Base-by-base conservation (phyloP, 2,888 invertebrate genomes). In the Sthenelais limicola region DNA sequence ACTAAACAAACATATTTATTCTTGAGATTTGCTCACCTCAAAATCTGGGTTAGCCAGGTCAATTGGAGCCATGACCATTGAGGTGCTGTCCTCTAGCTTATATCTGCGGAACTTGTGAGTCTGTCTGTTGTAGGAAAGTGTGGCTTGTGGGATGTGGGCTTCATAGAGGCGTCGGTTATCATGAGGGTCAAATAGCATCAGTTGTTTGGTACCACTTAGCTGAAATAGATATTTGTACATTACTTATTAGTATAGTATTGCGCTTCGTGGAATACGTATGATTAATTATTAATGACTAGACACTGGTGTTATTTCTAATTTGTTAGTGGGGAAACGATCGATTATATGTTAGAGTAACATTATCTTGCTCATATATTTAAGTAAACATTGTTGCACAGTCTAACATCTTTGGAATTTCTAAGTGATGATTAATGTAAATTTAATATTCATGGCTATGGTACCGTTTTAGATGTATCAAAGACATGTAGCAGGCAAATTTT, bases 41-140 rank as follows among this genome's bases (percentile, higher is more conserved):
- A 83, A 79, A 74, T 86, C 78, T 30, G 84, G 84, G 5, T 82
- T 78, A 3, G 62, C 52, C 12, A 85, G 79, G 71, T 86, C 85
- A 32, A 86, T 81, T 5, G 80, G 78, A 18, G 86, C 84, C 86
- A 86, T 86, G 32, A 86, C 85, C 84, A 86, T 84, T 12, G 85
- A 82, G 15, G 86, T 86, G 69, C 82, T 85, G 67, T 86, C 84
- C 51, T 82, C 73, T 48, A 86, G 74, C 18, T 56, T 68, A 49
- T 80, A 78, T 12, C 86, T 78, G 0, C 73, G 62, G 77, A 87
- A 86, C 51, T 54, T 68, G 3, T 77, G 73, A 18, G 75, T 77
- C 3, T 52, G 71, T 18, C 68, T 21, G 72, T 82, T 79, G 75
- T 80, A 86, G 0, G 73, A 72, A 26, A 87, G 70, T 58, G 78